These are phyloP conservation scores for Anarhynchus alexandrinus DNA, from an alignment of 2,113 vertebrate genomes.

Conservation along the genomic window DNA sequence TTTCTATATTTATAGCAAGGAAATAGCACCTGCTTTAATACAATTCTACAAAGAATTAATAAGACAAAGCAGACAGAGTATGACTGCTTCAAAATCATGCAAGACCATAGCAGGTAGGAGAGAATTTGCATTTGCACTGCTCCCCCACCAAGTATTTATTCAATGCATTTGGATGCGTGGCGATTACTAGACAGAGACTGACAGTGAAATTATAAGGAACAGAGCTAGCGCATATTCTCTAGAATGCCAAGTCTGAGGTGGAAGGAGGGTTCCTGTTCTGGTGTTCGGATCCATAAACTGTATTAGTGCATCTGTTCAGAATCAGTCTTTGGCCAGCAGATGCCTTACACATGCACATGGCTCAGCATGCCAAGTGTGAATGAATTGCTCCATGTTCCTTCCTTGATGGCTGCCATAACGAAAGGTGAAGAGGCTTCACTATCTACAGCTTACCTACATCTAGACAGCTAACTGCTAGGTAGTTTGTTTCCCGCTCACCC, in stretches of 20 bases:
- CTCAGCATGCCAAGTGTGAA: neutral
- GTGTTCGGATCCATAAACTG: neutral
- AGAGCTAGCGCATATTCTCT: neutral
- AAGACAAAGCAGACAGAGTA: neutral
- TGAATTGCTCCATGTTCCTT: neutral
- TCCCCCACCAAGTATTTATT: neutral
- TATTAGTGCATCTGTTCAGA: neutral
- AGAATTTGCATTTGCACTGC: neutral
- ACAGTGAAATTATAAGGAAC: neutral
- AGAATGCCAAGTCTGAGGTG: neutral
- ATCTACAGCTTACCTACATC: neutral
- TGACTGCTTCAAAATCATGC: neutral
- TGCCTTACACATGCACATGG: neutral
- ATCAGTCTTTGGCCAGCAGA: neutral
- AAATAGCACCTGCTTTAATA: neutral
- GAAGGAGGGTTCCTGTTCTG: neutral
- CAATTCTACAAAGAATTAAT: neutral
- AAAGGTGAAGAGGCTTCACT: neutral
- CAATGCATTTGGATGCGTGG: neutral
- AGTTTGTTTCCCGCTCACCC: rapidly evolving
- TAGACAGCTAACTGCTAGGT: neutral
- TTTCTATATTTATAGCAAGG: neutral
- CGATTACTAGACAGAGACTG: neutral
- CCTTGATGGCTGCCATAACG: neutral
- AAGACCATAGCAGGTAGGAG: neutral